These are phyloP conservation scores for Eilema depressum DNA, from an alignment of 2,888 invertebrate species.

Conservation along the genomic window DNA sequence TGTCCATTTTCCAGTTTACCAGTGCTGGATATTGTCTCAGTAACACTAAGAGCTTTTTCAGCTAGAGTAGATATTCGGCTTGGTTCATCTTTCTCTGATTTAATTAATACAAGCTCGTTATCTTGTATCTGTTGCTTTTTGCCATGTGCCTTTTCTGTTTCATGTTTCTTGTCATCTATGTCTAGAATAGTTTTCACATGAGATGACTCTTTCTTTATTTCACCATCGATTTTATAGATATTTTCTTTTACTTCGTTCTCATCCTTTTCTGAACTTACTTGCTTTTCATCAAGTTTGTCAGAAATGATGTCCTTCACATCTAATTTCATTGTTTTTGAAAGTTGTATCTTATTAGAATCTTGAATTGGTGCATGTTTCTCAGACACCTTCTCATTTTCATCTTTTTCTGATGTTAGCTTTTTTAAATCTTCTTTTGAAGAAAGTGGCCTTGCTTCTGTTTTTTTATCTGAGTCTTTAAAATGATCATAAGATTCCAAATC, in stretches of 20 bases:
- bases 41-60: constrained; percentile 1
- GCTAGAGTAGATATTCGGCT: neutral
- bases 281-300: constrained; percentile 73
- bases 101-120: neutral
- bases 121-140: too few relatives aligned
- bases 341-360: too few relatives aligned
- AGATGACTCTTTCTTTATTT: constrained; percentile 19
- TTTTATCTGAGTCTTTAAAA: neutral
- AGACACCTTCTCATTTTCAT: constrained; percentile 21
- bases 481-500: neutral
- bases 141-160: neutral
- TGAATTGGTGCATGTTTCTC: constrained; percentile 1
- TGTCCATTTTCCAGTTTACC: constrained; percentile 5
- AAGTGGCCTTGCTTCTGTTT: constrained; percentile 23
- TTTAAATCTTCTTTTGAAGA: constrained; percentile 33
- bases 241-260: constrained; percentile 37
- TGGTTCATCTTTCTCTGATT: neutral
- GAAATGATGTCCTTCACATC: constrained; percentile 37
- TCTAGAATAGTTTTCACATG: neutral
- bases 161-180: neutral
- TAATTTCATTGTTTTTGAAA: too few relatives aligned
- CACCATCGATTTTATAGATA: constrained; percentile 48
- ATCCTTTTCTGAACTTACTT: constrained; percentile 76
- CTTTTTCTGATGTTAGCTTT: constrained; percentile 33
- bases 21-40: neutral